Evolutionary conservation across 2,888 invertebrate species (phyloP).

Genomic region (Stenoptilia bipunctidactyla): DNA sequence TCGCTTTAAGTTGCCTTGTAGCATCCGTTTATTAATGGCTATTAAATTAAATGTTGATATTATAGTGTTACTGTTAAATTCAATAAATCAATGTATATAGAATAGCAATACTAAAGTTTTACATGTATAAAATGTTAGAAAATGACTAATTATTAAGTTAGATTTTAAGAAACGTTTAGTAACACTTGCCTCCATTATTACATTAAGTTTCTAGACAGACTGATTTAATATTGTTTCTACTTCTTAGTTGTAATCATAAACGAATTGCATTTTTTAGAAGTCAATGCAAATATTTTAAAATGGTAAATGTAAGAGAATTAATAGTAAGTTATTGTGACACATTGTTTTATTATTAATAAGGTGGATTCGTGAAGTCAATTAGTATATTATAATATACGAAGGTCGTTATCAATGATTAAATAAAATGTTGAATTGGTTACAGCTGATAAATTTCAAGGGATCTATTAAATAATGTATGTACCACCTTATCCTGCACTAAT

Average conservation of each 20-base stretch:
- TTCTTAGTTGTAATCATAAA: background rate
- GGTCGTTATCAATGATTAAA: no score
- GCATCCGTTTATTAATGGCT: conserved; percentile 4
- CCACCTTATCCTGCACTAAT: no score
- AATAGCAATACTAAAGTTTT: conserved; percentile 16
- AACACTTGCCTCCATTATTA: conserved; percentile 54
- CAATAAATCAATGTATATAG: conserved; percentile 34
- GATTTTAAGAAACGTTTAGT: conserved; percentile 29
- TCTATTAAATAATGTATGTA: no score
- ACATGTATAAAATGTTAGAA: conserved; percentile 25
- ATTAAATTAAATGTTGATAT: conserved; percentile 35
- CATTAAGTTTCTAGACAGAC: conserved; percentile 58
- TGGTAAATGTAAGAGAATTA: background rate
- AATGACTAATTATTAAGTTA: background rate
- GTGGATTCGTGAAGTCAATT: no score
- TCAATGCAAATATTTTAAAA: conserved; percentile 25
- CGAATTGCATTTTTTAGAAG: conserved; percentile 19
- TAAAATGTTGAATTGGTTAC: no score
- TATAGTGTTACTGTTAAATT: conserved; percentile 42
- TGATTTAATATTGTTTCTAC: conserved; percentile 28
- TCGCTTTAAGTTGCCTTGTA: conserved; percentile 26
- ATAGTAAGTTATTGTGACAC: background rate
- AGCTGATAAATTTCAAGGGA: no score
- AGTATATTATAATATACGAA: no score
- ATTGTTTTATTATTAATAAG: no score